Evolutionary conservation across 2,888 invertebrate species (phyloP).

Genomic region (Netelia fuscicornis): DNA sequence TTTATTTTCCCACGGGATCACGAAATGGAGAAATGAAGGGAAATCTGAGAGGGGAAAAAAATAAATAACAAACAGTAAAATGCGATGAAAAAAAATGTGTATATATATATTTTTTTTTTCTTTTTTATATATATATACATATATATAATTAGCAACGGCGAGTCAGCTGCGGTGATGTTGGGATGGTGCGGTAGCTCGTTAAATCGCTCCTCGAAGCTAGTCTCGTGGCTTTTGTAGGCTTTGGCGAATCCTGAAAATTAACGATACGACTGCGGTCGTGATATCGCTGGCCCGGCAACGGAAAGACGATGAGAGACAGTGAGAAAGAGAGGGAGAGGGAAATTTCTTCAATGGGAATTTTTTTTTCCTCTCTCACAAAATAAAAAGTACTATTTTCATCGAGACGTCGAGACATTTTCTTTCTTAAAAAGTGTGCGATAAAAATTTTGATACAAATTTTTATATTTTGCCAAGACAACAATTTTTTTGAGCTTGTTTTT

Average conservation of each 20-base stretch:
- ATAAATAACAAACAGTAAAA: not conserved
- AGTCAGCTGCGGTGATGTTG: conserved; percentile 44
- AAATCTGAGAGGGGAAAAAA: not conserved
- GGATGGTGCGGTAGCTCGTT: conserved; percentile 32
- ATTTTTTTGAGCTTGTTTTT: no score
- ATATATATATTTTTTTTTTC: not conserved
- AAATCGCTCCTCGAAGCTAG: conserved; percentile 63
- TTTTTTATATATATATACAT: no score
- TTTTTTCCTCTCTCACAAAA: not conserved
- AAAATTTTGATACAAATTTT: no score
- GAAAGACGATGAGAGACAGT: not conserved
- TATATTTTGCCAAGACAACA: no score
- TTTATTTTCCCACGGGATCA: conserved; percentile 35
- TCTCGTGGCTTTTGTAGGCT: conserved; percentile 8
- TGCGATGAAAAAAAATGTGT: conserved; percentile 11
- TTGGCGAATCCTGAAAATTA: conserved; percentile 54
- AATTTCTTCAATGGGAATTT: not conserved
- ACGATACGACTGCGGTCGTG: conserved; percentile 40
- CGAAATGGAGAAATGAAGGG: conserved; percentile 34
- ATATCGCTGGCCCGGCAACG: conserved; percentile 19
- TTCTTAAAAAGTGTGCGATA: no score
- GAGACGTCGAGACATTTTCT: no score
- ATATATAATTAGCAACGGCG: conserved; percentile 8
- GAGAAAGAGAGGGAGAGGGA: not conserved
- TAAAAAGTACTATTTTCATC: not conserved